phyloP scores from a whole-genome alignment of 2,797 vertebrate species.

The Setipinna tenuifilis region DNA sequence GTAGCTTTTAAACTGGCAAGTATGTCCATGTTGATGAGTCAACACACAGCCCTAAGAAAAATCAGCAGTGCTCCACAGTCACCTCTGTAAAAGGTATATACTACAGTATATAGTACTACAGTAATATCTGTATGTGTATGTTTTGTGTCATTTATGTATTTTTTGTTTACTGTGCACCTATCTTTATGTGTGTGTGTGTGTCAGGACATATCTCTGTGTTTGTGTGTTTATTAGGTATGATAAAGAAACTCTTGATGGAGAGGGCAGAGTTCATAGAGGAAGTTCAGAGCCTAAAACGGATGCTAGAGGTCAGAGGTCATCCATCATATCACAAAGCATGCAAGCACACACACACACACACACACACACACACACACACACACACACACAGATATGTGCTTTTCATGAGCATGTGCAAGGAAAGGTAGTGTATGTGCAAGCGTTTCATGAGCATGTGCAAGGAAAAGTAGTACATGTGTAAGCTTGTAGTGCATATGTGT shows the following conservation, averaged over 20 bases:
- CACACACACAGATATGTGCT: constrained; percentile 10
- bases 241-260: constrained; percentile 67
- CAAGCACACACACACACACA: not conserved
- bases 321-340: not conserved
- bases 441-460: no score
- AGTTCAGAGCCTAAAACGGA: constrained; percentile 66
- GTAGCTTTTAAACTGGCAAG: no score
- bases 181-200: not conserved
- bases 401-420: no score
- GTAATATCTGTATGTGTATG: constrained; percentile 15
- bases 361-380: not conserved
- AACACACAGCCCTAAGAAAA: no score
- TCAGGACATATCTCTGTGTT: constrained; percentile 29
- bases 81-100: no score
- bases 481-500: no score
- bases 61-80: no score
- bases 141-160: not conserved
- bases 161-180: not conserved
- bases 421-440: no score
- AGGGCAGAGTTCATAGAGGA: constrained; percentile 70
- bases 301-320: constrained; percentile 65
- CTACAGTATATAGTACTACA: no score
- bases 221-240: constrained; percentile 63
- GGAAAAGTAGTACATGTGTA: no score
- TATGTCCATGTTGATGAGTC: no score